Base-by-base conservation (phyloP, 2,113 vertebrate species). In the Indicator indicator region DNA sequence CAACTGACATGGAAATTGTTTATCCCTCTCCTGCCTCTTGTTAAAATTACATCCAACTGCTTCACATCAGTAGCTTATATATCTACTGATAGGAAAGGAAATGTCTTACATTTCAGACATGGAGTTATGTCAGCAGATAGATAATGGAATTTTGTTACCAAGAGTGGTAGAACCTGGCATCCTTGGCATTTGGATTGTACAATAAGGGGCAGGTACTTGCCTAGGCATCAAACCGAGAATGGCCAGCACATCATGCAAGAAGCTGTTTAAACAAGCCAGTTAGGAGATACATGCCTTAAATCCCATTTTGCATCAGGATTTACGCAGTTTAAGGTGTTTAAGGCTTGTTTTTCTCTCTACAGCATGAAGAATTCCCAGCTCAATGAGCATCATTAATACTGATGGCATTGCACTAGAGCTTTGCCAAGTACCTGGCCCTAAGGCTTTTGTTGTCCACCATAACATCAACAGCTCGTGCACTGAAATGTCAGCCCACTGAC, bases 401-500 rank as follows among this genome's bases (percentile, higher is more conserved):
- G 44, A 2, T 55, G 38, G 23, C 32, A n/a, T 0, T 0, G 15
- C 26, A 73, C 12, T 64, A 58, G 24, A 6, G 12, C 28, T 76
- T 36, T 36, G 65, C 20, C 72, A 81, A 48, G 13, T 11, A 63
- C 14, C 40, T 73, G 32, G 13, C 19, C 64, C 8, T 50, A 73
- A 40, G 21, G n/a, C 9, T 85, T 50, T 55, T 59, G 46, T 28
- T 32, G n/a, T 32, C 58, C 33, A 33, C 42, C 23, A 26, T 46
- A 33, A 24, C 12, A 73, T 24, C 16, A 56, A 44, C 23, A 73
- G 13, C 27, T 85, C 40, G 50, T 33, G 54, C 71, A 40, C 15
- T 54, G 52, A 73, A 59, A 48, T 0, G 0, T 44, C 16, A 30
- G 8, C 15, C 27, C 0, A 1, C 65, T 50, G 79, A 55, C 60